Evolutionary conservation across 2,888 invertebrate genomes (phyloP).

Genomic region (Metallyticus violacea): DNA sequence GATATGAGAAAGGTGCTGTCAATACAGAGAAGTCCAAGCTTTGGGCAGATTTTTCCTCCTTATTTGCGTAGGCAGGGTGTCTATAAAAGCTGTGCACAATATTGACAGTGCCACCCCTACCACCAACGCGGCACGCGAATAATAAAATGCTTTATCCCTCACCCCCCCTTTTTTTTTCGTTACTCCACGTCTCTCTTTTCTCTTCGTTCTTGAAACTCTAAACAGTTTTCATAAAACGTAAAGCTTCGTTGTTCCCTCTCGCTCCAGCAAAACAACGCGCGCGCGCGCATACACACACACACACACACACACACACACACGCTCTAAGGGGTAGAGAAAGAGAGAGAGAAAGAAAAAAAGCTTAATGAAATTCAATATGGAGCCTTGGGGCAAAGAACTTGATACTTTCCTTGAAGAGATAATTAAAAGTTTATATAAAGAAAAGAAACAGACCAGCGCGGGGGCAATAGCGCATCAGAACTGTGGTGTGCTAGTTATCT

Average conservation of each 20-base stretch:
- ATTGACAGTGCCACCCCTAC: too few relatives aligned
- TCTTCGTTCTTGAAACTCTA: background rate
- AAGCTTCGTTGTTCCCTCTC: background rate
- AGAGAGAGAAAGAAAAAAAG: background rate
- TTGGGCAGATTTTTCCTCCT: background rate
- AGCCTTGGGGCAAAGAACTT: slow-evolving; percentile 19
- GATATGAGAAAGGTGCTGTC: background rate
- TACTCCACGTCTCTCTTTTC: background rate
- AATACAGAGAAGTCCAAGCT: background rate
- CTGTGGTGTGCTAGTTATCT: background rate
- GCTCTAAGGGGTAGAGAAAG: too few relatives aligned
- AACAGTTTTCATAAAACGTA: background rate
- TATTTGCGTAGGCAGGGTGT: background rate
- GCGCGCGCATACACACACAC: background rate
- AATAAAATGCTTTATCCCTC: slow-evolving; percentile 1
- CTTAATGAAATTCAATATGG: slow-evolving; percentile 27
- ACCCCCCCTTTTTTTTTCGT: background rate
- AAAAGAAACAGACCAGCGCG: background rate
- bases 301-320: background rate
- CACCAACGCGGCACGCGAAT: background rate
- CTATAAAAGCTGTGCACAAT: background rate
- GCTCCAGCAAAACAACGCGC: background rate
- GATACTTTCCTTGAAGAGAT: slow-evolving; percentile 22
- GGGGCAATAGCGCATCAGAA: background rate
- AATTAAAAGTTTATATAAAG: slow-evolving; percentile 28